Base-by-base conservation (phyloP, 2,888 invertebrate species). In the Melieria crassipennis region DNA sequence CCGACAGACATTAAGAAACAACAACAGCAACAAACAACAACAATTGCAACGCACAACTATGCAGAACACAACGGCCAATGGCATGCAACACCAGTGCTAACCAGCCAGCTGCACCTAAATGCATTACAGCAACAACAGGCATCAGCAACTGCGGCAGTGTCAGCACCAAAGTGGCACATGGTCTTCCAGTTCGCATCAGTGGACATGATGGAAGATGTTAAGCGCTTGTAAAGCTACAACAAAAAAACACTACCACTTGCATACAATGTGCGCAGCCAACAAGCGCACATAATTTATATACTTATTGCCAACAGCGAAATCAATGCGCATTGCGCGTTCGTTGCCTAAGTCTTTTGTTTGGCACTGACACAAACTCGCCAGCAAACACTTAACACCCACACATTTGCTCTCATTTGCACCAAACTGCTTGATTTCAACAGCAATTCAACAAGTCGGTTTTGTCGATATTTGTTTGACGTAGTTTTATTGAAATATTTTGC, bases 91-190 rank as follows among this genome's bases (percentile, higher is more conserved):
- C 11, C 3, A 50, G 50, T 50, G 9, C 50, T 50, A 50, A 50
- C 9, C 50, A 50, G 50, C 50, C 10, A 50, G 50, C 50, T 50
- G 9, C 42, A 58, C 42, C 58, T 43, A 43, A 58, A 58, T 30
- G 30, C 30, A 30, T 30, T 30, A 30, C 30, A 30, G 30, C 2
- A 30, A 30, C 30, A 30, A 30, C 30, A 30, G 30, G 30, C 30
- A 30, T 1, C 30, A 30, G 30, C 52, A 65, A 9, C 42, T 7
- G 57, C 48, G 58, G 67, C 71, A 62, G 48, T 66, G 66, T 67
- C 71, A 63, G 56, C 64, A 2, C 65, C 63, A 70, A 77, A 77
- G 75, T 77, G 75, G 77, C 72, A 75, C 77, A 77, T 76, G 77
- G 77, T 75, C 77, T 77, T 76, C 77, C 75, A 75, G 70, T 75